These are phyloP conservation scores for Caenorhabditis afra DNA, from an alignment of 2,888 invertebrate genomes.

Conservation along the genomic window DNA sequence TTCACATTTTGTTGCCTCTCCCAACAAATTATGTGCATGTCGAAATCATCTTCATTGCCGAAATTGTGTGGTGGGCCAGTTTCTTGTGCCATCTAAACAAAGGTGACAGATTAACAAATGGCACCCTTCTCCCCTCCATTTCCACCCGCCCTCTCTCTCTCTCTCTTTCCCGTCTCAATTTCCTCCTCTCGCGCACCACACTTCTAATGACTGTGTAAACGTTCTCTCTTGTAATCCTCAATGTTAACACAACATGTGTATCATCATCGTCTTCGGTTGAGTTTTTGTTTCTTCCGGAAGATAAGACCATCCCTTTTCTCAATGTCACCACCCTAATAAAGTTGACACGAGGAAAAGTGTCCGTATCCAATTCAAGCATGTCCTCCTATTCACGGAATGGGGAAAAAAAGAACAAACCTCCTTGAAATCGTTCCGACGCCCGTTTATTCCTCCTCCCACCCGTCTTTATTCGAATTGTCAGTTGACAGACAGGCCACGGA, in stretches of 20 bases:
- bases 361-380: too few species aligned
- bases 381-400: too few species aligned
- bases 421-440: slow-evolving; percentile 50
- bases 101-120: slow-evolving; percentile 58
- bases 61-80: slow-evolving; percentile 6
- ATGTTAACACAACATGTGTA: slow-evolving; percentile 49
- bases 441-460: slow-evolving; percentile 19
- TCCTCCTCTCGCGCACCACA: slow-evolving; percentile 46
- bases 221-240: slow-evolving; percentile 43
- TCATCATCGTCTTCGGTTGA: slow-evolving; percentile 7
- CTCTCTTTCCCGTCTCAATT: slow-evolving; percentile 18
- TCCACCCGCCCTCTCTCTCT: too few species aligned
- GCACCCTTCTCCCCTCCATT: slow-evolving; percentile 28
- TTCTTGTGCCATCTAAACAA: slow-evolving; percentile 43
- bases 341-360: slow-evolving; percentile 3
- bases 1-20: slow-evolving; percentile 7
- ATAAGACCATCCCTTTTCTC: background rate
- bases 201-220: slow-evolving; percentile 50
- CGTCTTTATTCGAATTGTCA: slow-evolving; percentile 49
- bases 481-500: slow-evolving; percentile 45
- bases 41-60: too few species aligned
- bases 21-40: too few species aligned
- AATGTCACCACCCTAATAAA: slow-evolving; percentile 20
- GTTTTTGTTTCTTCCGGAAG: slow-evolving; percentile 4
- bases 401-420: slow-evolving; percentile 35